These are phyloP conservation scores for Manduca sexta DNA, from an alignment of 1,140 invertebrate genomes.

Conservation along the genomic window DNA sequence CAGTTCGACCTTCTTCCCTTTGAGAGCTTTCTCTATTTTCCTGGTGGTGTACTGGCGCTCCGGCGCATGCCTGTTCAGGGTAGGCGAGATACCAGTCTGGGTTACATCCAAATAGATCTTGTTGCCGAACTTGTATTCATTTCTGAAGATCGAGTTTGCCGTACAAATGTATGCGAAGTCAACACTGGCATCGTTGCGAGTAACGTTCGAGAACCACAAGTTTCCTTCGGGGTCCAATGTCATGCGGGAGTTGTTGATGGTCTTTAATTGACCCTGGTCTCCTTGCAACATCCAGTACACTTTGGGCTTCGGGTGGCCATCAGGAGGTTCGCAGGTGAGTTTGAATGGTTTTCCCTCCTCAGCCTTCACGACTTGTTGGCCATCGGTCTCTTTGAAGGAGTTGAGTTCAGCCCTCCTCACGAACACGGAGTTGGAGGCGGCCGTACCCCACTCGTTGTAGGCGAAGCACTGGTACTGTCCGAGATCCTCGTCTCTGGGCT, in stretches of 20 bases:
- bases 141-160: conserved; percentile 89
- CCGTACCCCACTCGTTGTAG: conserved; percentile 93
- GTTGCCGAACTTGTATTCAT: conserved; percentile 94
- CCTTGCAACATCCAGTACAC: conserved; percentile 95
- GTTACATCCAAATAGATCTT: conserved; percentile 85
- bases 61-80: conserved; percentile 85
- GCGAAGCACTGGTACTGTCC: conserved; percentile 99
- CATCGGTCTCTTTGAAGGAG: conserved; percentile 86
- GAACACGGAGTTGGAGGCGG: conserved; percentile 95
- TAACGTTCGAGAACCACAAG: conserved; percentile 96
- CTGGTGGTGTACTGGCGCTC: conserved; percentile 87
- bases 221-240: conserved; percentile 95
- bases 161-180: conserved; percentile 92
- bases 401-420: conserved; percentile 96
- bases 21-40: conserved; percentile 87
- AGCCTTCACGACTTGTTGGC: conserved; percentile 77
- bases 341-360: conserved; percentile 92
- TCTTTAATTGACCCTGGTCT: conserved; percentile 84
- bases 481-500: conserved; percentile 92
- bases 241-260: conserved; percentile 94
- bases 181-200: conserved; percentile 84
- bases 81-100: conserved; percentile 81
- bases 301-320: conserved; percentile 94
- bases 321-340: conserved; percentile 90
- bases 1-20: conserved; percentile 84